These are phyloP conservation scores for Burhinus oedicnemus DNA, from an alignment of 2,113 vertebrate species.

Conservation along the genomic window DNA sequence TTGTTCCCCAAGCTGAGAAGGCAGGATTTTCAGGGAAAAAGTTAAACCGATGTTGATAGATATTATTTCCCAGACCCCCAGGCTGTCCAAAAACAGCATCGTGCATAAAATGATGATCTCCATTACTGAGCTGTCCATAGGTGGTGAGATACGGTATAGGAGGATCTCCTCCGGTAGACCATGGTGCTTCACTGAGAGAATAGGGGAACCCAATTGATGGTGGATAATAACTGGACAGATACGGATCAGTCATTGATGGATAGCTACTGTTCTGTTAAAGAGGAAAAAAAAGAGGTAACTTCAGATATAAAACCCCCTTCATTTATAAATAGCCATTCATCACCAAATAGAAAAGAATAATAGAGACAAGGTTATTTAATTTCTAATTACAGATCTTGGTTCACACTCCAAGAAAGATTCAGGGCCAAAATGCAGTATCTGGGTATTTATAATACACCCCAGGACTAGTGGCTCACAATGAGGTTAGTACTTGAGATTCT, in stretches of 20 bases:
- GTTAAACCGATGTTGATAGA: conserved; percentile 94
- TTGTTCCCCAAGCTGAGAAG: conserved; percentile 94
- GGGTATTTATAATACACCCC: neutral
- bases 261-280: conserved; percentile 91
- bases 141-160: conserved; percentile 94
- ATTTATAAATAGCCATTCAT: neutral
- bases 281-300: neutral
- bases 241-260: conserved; percentile 95
- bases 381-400: neutral
- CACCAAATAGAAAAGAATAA: neutral
- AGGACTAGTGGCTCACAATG: neutral
- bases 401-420: neutral
- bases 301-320: neutral
- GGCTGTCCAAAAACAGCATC: conserved; percentile 96
- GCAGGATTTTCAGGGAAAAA: conserved; percentile 96
- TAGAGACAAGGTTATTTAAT: neutral
- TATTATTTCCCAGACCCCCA: conserved; percentile 89
- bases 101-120: conserved; percentile 94
- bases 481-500: neutral
- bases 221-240: conserved; percentile 94
- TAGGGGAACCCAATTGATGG: conserved; percentile 96
- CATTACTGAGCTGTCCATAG: conserved; percentile 93
- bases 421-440: neutral
- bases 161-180: conserved; percentile 95
- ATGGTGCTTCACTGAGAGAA: conserved; percentile 93